phyloP scores from a whole-genome alignment of 1,140 invertebrate genomes.

The Drosophila suzukii region DNA sequence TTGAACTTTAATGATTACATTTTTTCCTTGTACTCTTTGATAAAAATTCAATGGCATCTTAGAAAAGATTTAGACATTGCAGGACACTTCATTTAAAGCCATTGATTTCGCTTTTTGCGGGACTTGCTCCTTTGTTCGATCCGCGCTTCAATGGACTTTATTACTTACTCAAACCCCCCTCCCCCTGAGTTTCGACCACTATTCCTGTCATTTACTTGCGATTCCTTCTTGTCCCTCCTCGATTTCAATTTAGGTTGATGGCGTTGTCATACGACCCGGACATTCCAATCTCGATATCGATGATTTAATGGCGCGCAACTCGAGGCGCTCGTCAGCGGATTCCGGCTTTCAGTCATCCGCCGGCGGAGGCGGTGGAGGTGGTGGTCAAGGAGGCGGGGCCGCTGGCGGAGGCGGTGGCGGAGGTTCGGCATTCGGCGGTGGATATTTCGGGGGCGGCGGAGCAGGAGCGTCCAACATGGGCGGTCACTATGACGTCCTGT shows the following conservation, averaged over 20 bases:
- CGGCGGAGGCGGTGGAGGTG: slow-evolving; percentile 24
- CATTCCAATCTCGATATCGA: slow-evolving; percentile 86
- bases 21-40: background rate
- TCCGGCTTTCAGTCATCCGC: slow-evolving; percentile 53
- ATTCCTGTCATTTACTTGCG: slow-evolving; percentile 48
- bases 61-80: slow-evolving; percentile 8
- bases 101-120: slow-evolving; percentile 31
- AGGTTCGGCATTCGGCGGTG: slow-evolving; percentile 58
- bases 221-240: slow-evolving; percentile 31
- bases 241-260: slow-evolving; percentile 84
- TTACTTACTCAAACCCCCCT: slow-evolving; percentile 59
- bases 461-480: slow-evolving; percentile 50
- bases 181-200: slow-evolving; percentile 26
- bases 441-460: slow-evolving; percentile 59
- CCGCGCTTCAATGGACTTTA: slow-evolving; percentile 60
- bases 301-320: slow-evolving; percentile 85
- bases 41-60: slow-evolving; percentile 7
- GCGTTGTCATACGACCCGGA: slow-evolving; percentile 84
- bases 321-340: slow-evolving; percentile 76
- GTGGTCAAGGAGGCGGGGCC: slow-evolving; percentile 12
- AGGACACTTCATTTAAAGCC: slow-evolving; percentile 8
- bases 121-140: slow-evolving; percentile 14
- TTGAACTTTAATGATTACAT: no score
- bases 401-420: slow-evolving; percentile 35
- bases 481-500: slow-evolving; percentile 90